These are phyloP conservation scores for Psettodes erumei DNA, from an alignment of 2,113 vertebrate species.

Conservation along the genomic window DNA sequence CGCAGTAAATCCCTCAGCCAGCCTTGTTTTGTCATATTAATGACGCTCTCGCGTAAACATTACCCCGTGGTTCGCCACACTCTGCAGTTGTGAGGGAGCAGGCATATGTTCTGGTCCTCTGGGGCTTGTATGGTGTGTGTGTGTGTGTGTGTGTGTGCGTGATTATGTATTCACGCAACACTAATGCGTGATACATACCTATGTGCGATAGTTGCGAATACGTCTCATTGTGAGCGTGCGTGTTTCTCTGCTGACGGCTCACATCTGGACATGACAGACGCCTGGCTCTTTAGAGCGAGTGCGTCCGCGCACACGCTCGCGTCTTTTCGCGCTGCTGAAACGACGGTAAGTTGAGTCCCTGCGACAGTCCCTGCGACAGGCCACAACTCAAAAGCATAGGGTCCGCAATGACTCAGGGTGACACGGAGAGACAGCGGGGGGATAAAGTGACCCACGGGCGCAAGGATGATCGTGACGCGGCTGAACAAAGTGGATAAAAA, in stretches of 20 bases:
- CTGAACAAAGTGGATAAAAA: slow-evolving; percentile 32
- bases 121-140: slow-evolving; percentile 47
- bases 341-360: slow-evolving; percentile 44
- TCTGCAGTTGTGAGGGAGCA: slow-evolving; percentile 44
- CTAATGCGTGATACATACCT: slow-evolving; percentile 33
- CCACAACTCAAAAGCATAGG: slow-evolving; percentile 15
- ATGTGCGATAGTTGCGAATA: slow-evolving; percentile 51
- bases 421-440: slow-evolving; percentile 43
- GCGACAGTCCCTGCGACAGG: slow-evolving; percentile 21
- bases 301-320: slow-evolving; percentile 13
- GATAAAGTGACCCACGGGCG: slow-evolving; percentile 37
- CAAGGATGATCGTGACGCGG: slow-evolving; percentile 21
- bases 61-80: slow-evolving; percentile 34
- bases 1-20: slow-evolving; percentile 65
- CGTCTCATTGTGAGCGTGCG: slow-evolving; percentile 34
- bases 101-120: slow-evolving; percentile 67
- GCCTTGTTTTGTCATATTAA: slow-evolving; percentile 78
- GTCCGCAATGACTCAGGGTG: slow-evolving; percentile 28
- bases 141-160: slow-evolving; percentile 15
- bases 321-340: slow-evolving; percentile 40
- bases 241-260: slow-evolving; percentile 46
- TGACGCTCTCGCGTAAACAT: slow-evolving; percentile 64
- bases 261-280: slow-evolving; percentile 71
- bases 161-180: slow-evolving; percentile 26
- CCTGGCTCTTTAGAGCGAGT: slow-evolving; percentile 28